Percentiles rank a stretch among this genome's conserved stretches.
Evolutionary conservation across 2,888 invertebrate species (phyloP).

Genomic region (Lochmaea capreae): DNA sequence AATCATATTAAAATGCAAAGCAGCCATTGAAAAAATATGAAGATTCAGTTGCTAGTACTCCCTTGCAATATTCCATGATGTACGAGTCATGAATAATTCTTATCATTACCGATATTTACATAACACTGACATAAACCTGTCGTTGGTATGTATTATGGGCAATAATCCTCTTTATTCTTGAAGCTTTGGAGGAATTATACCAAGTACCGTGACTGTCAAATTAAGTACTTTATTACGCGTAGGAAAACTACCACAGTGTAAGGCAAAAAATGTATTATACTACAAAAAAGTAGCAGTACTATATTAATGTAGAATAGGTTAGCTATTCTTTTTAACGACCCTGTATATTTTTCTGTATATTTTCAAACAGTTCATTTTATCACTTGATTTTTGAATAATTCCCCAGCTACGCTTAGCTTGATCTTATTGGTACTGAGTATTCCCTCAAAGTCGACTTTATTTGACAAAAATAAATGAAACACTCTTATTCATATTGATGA

Average conservation of each 20-base stretch:
- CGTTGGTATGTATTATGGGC: neutral
- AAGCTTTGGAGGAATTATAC: neutral
- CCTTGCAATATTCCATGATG: neutral
- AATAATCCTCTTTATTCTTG: conserved; percentile 2
- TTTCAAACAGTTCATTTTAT: too few relatives aligned
- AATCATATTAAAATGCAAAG: neutral
- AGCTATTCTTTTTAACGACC: too few relatives aligned
- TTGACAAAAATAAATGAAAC: neutral
- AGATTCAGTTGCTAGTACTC: neutral
- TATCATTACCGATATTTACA: conserved; percentile 11
- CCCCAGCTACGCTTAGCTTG: too few relatives aligned
- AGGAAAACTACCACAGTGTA: too few relatives aligned
- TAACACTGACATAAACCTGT: conserved; percentile 12
- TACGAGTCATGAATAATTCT: neutral
- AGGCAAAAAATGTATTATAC: too few relatives aligned
- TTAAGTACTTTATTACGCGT: neutral
- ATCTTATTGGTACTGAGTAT: too few relatives aligned
- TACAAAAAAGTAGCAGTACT: too few relatives aligned
- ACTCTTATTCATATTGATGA: neutral
- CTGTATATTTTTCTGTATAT: too few relatives aligned
- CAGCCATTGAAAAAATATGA: neutral
- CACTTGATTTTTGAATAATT: too few relatives aligned
- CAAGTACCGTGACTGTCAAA: neutral
- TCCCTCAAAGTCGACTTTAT: too few relatives aligned
- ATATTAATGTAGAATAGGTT: too few relatives aligned